Conservation (phyloP, 2,888 invertebrate species). For the Acholoe squamosa region DNA sequence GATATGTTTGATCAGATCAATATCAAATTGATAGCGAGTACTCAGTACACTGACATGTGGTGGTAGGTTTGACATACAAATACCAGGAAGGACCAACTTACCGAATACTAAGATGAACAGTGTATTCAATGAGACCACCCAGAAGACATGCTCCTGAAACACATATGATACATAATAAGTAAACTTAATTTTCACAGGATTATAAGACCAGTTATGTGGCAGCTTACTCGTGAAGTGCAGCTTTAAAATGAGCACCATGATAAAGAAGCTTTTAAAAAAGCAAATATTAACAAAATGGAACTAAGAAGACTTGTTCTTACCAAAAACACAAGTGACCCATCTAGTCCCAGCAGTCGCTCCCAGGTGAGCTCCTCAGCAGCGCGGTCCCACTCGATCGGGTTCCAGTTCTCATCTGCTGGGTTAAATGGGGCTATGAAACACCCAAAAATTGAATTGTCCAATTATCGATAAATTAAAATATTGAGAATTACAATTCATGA, state of each 20-base stretch:
- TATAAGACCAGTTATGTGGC: no score
- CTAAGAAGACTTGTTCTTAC: slow-evolving; percentile 74
- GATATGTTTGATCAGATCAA: no score
- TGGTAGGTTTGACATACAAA: no score
- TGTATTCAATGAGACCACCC: slow-evolving; percentile 98
- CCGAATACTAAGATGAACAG: slow-evolving; percentile 97
- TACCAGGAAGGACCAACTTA: slow-evolving; percentile 77
- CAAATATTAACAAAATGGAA: no score
- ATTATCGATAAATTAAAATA: not conserved
- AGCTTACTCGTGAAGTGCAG: no score
- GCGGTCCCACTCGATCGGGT: slow-evolving; percentile 99
- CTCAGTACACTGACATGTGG: no score
- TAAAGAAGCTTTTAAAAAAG: no score
- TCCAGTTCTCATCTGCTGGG: slow-evolving; percentile 90
- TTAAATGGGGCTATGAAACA: slow-evolving; percentile 28
- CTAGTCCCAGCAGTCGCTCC: slow-evolving; percentile 96
- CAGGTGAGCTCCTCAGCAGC: slow-evolving; percentile 97
- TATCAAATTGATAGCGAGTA: no score
- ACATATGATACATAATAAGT: no score
- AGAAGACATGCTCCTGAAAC: slow-evolving; percentile 95
- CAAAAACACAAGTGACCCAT: slow-evolving; percentile 97
- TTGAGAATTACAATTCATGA: not conserved
- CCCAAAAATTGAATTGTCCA: not conserved
- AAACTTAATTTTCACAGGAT: no score
- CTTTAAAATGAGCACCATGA: no score